These are phyloP conservation scores for Battus philenor DNA, from an alignment of 1,140 invertebrate species.

Conservation along the genomic window DNA sequence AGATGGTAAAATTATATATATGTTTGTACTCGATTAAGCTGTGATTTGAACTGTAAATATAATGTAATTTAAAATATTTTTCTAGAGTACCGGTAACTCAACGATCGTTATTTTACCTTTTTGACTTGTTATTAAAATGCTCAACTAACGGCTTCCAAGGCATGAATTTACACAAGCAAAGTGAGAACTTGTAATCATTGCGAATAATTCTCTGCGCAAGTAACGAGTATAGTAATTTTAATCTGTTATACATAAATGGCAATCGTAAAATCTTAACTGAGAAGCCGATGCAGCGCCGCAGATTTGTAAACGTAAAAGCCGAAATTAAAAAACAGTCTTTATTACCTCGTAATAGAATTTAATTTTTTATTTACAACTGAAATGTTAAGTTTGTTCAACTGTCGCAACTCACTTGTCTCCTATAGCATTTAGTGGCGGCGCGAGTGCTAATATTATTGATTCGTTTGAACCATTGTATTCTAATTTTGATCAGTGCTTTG, in stretches of 20 bases:
- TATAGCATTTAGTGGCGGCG: background rate
- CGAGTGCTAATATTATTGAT: slow-evolving; percentile 7
- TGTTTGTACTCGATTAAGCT: too few relatives aligned
- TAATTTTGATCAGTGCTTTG: slow-evolving; percentile 11
- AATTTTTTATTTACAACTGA: background rate
- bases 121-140: too few relatives aligned
- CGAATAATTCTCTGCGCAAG: slow-evolving; percentile 41
- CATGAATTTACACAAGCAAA: too few relatives aligned
- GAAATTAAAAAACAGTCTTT: background rate
- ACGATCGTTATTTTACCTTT: too few relatives aligned
- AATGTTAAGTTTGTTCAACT: slow-evolving; percentile 1
- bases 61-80: too few relatives aligned
- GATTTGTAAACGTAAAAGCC: slow-evolving; percentile 16
- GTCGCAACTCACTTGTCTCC: background rate
- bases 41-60: too few relatives aligned
- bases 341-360: slow-evolving; percentile 1
- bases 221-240: slow-evolving; percentile 52
- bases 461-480: slow-evolving; percentile 11
- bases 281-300: slow-evolving; percentile 50
- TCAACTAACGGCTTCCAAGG: too few relatives aligned
- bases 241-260: slow-evolving; percentile 55
- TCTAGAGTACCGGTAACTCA: too few relatives aligned
- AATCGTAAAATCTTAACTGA: slow-evolving; percentile 60
- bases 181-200: slow-evolving; percentile 19
- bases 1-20: too few relatives aligned